Percentiles rank a stretch among this genome's conserved stretches.
These are phyloP conservation scores for Saxidomus purpurata DNA, from an alignment of 1,140 invertebrate genomes.

Conservation along the genomic window DNA sequence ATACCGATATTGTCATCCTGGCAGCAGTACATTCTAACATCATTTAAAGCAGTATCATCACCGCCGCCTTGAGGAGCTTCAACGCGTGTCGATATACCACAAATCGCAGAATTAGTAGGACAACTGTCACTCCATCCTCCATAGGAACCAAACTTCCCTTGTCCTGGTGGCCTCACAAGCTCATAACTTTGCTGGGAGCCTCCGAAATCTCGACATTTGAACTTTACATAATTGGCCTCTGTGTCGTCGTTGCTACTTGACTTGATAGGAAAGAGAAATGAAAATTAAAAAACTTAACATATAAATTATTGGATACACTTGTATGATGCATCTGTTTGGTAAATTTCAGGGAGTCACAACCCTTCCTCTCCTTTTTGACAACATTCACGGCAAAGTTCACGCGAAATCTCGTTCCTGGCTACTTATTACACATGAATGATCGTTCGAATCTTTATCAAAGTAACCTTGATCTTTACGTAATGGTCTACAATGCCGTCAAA, in stretches of 20 bases:
- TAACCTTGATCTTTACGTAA: too few relatives aligned
- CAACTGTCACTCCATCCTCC: neutral
- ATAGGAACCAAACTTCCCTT: neutral
- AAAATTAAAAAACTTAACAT: too few relatives aligned
- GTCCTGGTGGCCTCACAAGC: neutral
- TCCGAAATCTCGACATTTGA: neutral
- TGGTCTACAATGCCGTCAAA: too few relatives aligned
- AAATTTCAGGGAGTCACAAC: too few relatives aligned
- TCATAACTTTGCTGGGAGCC: neutral
- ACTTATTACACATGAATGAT: too few relatives aligned
- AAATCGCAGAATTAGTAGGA: slow-evolving; percentile 3
- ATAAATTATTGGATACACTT: too few relatives aligned
- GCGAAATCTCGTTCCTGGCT: too few relatives aligned
- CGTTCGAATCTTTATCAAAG: too few relatives aligned
- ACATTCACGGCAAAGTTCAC: too few relatives aligned
- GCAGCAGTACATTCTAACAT: slow-evolving; percentile 5
- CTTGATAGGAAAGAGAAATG: neutral
- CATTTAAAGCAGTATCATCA: slow-evolving; percentile 13
- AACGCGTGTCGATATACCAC: neutral
- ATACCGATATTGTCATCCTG: neutral
- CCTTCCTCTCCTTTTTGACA: too few relatives aligned
- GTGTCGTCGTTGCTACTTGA: slow-evolving; percentile 6
- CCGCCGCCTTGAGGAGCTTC: neutral
- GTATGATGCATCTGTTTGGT: too few relatives aligned
- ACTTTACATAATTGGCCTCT: neutral